Base-by-base conservation (phyloP, 2,888 invertebrate genomes). In the Priapulus caudatus region DNA sequence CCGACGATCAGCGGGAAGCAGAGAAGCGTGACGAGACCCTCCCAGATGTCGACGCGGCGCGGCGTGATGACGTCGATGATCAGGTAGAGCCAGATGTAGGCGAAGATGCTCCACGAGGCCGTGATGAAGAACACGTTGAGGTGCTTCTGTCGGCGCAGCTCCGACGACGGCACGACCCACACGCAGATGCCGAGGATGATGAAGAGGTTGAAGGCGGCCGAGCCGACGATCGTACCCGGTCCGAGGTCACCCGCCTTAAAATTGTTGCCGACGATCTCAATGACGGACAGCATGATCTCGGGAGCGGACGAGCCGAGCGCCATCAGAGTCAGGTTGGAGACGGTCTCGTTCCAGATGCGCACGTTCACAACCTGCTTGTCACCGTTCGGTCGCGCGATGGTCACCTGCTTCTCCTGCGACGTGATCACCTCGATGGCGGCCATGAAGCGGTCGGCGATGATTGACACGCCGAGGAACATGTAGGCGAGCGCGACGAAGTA, bases 341-440 rank as follows among this genome's bases (percentile, higher is more conserved):
- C 97, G 1, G 98, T 97, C 72, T 97, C 97, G 73, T 98, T 98
- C 98, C 98, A 98, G 54, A 98, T 86, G 54, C 95, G 79, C 16
- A 98, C 95, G 49, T 84, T 84, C 45, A 97, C 78, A 61, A 87
- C 85, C 66, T 91, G 87, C 15, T 80, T 81, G 56, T 89, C 87
- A 56, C 89, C 88, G 65, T 86, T 86, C 58, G 86, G 82, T 59
- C 86, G 84, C 65, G 87, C 86, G 55, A 98, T 84, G 64, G 84
- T 82, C 65, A 98, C 84, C 72, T 92, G 90, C 64, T 89, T 86
- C 72, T 98, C 97, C 70, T 92, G 85, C 0, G 95, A 93, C 50
- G 97, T 98, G 71, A 98, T 98, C 61, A 92, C 93, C 78, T 98
- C 98, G 70, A 98, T 98, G 64, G 95, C 86, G 44, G 92, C 91